phyloP scores from a whole-genome alignment of 2,113 vertebrate genomes.

The Colistium nudipinnis region DNA sequence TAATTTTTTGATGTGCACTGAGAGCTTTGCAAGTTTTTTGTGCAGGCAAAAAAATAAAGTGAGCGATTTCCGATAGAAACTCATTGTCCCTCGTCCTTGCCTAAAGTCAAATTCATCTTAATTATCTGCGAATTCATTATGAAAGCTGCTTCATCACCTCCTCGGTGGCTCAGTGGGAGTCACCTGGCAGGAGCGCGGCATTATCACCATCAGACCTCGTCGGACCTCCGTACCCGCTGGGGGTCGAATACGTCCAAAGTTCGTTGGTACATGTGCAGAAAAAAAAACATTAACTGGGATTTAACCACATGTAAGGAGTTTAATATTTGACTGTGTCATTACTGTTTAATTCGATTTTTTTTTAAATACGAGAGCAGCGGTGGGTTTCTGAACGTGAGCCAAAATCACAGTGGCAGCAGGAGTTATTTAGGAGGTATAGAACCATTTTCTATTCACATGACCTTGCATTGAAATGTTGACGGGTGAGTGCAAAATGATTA shows the following conservation, averaged over 20 bases:
- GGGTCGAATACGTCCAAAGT: not conserved
- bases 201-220: conserved; percentile 11
- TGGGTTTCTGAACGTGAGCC: not conserved
- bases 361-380: not conserved
- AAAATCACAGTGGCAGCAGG: not conserved
- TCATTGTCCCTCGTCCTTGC: conserved; percentile 13
- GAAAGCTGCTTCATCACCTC: conserved; percentile 31
- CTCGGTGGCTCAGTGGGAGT: conserved; percentile 32
- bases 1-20: no score
- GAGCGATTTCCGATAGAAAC: not conserved
- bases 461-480: not conserved
- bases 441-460: not conserved
- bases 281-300: not conserved
- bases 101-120: conserved; percentile 44
- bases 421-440: not conserved
- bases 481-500: not conserved
- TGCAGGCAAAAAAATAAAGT: not conserved
- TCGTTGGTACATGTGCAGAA: not conserved
- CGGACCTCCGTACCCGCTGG: not conserved
- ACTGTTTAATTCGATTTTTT: no score
- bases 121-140: conserved; percentile 40
- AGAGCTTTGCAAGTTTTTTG: not conserved
- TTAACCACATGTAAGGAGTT: no score
- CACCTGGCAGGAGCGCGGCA: conserved; percentile 27
- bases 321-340: no score